A percentile compares a stretch with the other conserved stretches of the same genome.
phyloP scores from a whole-genome alignment of 2,888 invertebrate genomes.

The Eremobia ochroleuca region DNA sequence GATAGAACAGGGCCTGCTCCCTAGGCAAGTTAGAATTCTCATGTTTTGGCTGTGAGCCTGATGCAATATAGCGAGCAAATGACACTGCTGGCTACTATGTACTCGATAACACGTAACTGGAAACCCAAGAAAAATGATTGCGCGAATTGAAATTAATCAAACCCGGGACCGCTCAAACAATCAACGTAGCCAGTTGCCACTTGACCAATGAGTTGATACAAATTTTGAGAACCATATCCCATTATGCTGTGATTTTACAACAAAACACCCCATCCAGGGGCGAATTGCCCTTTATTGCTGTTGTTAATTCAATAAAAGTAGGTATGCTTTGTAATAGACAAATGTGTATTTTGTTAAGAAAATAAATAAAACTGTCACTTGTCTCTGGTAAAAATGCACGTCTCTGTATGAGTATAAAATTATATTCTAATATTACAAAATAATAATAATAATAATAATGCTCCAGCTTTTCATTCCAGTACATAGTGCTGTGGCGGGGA shows the following conservation, averaged over 20 bases:
- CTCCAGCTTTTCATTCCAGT: too few relatives aligned
- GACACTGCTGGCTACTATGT: not conserved
- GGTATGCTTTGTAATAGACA: too few relatives aligned
- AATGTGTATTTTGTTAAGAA: too few relatives aligned
- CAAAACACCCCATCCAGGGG: conserved; percentile 26
- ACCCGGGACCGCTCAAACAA: not conserved
- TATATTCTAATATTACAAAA: too few relatives aligned
- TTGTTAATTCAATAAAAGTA: too few relatives aligned
- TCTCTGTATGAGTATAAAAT: too few relatives aligned
- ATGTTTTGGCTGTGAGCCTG: conserved; percentile 11
- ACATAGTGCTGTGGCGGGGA: too few relatives aligned
- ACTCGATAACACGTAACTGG: not conserved
- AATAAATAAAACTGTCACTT: too few relatives aligned
- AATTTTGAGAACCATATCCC: conserved; percentile 12
- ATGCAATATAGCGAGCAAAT: conserved; percentile 9
- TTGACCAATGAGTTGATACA: conserved; percentile 3
- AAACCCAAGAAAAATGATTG: not conserved
- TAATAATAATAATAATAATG: too few relatives aligned
- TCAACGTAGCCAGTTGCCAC: not conserved
- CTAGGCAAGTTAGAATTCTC: not conserved
- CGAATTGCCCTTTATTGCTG: conserved; percentile 16
- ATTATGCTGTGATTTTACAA: conserved; percentile 10
- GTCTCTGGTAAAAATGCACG: too few relatives aligned
- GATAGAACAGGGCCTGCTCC: not conserved
- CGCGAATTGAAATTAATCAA: not conserved